Evolutionary conservation across 2,113 vertebrate species (phyloP).

Genomic region (Gambusia holbrooki): DNA sequence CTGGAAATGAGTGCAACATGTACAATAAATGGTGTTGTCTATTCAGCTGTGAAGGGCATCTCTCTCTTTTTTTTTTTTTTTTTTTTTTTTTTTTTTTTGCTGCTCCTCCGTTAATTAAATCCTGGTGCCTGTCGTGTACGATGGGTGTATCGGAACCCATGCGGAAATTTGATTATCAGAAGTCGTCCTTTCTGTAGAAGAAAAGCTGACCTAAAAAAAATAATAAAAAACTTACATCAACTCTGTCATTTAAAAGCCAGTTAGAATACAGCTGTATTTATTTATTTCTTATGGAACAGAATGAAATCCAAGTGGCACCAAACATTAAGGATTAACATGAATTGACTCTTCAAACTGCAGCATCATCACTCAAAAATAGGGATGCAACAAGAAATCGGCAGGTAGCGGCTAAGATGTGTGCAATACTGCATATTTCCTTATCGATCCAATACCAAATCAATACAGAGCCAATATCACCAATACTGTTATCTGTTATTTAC

Average conservation of each 20-base stretch:
- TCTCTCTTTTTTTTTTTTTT: background rate
- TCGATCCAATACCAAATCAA: no score
- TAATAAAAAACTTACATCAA: background rate
- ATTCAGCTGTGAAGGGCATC: conserved; percentile 45
- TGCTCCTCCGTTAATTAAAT: conserved; percentile 44
- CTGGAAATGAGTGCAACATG: conserved; percentile 19
- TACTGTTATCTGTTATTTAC: no score
- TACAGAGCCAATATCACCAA: no score
- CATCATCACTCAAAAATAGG: no score
- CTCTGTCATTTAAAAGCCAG: background rate
- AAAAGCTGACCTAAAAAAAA: conserved; percentile 19
- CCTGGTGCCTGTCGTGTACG: conserved; percentile 51
- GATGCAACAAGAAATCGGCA: no score
- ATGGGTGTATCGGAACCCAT: conserved; percentile 38
- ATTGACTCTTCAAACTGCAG: no score
- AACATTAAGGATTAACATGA: no score
- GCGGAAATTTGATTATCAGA: conserved; percentile 40
- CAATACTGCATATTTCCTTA: no score
- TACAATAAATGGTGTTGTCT: conserved; percentile 42
- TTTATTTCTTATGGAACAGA: no score
- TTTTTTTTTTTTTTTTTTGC: conserved; percentile 3
- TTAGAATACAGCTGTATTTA: background rate
- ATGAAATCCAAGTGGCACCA: no score
- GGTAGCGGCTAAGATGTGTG: no score
- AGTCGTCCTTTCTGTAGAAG: conserved; percentile 32